Conservation (phyloP, 2,113 vertebrate species). For the Pterophyllum scalare region DNA sequence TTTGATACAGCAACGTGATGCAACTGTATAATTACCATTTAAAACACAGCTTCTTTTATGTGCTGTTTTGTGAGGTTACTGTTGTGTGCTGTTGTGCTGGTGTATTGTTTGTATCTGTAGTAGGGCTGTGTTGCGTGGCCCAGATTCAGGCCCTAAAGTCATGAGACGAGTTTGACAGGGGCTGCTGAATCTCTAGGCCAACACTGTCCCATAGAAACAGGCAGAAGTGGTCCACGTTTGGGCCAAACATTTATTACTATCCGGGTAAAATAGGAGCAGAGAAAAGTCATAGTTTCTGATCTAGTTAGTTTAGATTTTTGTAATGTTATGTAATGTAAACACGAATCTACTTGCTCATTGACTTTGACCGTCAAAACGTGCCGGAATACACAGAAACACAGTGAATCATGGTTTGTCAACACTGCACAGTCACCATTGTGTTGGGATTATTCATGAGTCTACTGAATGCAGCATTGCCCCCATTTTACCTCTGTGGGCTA, state of each 20-base stretch:
- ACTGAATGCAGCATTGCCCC: conserved; percentile 56
- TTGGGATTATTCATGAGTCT: neutral
- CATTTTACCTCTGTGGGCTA: conserved; percentile 31
- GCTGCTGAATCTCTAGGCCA: neutral
- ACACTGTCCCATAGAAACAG: neutral
- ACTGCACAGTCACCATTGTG: neutral
- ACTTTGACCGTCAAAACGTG: neutral
- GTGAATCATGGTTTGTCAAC: neutral
- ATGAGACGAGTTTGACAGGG: neutral
- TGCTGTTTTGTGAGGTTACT: neutral
- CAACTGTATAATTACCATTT: neutral
- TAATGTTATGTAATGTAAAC: neutral
- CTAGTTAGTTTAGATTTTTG: neutral
- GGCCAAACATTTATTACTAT: neutral
- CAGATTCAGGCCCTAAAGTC: neutral
- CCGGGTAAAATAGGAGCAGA: too few relatives aligned
- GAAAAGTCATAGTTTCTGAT: neutral
- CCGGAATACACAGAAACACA: neutral
- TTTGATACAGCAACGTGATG: neutral
- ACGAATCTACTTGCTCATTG: neutral
- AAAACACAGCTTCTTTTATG: neutral
- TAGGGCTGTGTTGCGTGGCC: neutral
- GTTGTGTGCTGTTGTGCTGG: neutral
- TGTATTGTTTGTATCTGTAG: neutral
- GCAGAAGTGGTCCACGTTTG: neutral